Evolutionary conservation across 2,113 vertebrate genomes (phyloP), one percentile per base, ranked within the genome.

Genomic region (Mandrillus leucophaeus): DNA sequence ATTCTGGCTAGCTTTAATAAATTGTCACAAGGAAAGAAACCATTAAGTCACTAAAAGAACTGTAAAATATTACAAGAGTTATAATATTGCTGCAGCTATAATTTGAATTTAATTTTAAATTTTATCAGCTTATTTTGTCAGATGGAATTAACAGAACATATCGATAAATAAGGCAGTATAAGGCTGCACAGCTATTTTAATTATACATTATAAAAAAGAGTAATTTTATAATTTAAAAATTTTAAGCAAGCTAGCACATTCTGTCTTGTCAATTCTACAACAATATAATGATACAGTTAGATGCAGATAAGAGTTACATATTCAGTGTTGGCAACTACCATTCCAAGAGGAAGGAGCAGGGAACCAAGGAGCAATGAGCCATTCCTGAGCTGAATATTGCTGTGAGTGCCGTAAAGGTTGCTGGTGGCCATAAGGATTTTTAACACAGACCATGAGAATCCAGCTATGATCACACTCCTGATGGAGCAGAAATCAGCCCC

Each of bases 91-190:
- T 66, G 3, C 93, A 89, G 70, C 35, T 96, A 90, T 70, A 2
- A 95, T 66, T 5, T 48, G 43, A 40, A 78, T 95, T 97, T 95
- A 95, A 89, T 85, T 92, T 96, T 78, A 75, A 73, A 94, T 85
- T 97, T 97, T 95, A 98, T 52, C 48, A 61, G 89, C 40, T 90
- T 80, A 96, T 79, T 59, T 96, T 85, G 96, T 79, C 61, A 96
- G 82, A 96, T 88, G 89, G 94, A 95, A 95, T 90, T 79, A 96
- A 97, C 82, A 97, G 87, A 97, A 79, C 82, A 90, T 96, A 85
- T 73, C 83, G 16, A 87, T 93, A 98, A 96, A 98, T 45, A 38
- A 79, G 92, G 50, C 83, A 66, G 48, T 84, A 84, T 38, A 80
- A 91, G 0, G 0, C 66, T 83, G 89, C 86, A 96, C 7, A 95